Base-by-base conservation (phyloP, 2,797 vertebrate genomes). In the Sparus aurata region DNA sequence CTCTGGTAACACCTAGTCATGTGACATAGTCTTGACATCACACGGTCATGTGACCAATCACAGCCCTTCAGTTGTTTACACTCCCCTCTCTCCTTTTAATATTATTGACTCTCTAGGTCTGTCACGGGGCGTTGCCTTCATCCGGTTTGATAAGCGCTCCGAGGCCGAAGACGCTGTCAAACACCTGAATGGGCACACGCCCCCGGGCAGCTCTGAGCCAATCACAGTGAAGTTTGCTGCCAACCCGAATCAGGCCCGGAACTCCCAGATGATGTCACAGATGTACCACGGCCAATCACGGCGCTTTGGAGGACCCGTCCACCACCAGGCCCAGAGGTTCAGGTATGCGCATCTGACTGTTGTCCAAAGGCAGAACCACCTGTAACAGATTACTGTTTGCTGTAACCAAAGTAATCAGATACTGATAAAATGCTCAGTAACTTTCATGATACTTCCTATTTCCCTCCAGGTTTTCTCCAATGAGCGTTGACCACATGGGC, bases 201-300 rank as follows among this genome's bases (percentile, higher is more conserved):
- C 97, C 25, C 96, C 97, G 0, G 98, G 97, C 81, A 95, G 95
- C 86, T 93, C 97, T 3, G 98, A 99, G 91, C 97, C 98, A 69
- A 99, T 99, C 93, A 99, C 97, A 4, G 98, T 99, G 74, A 99
- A 99, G 95, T 99, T 98, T 70, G 98, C 98, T 17, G 98, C 97
- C 89, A 99, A 98, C 79, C 98, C 98, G 69, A 99, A 99, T 85
- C 98, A 99, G 95, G 95, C 96, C 86, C 96, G 98, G 92, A 98
- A 97, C 74, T 95, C 97, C 79, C 97, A 97, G 38, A 94, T 98
- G 89, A 95, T 98, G 73, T 97, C 97, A n/a, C 98, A 98, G 94
- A 94, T 98, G 59, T 98, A 98, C 92, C 97, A 98, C 65, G 96
- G 97, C 12, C 97, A 97, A 57, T 97, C 97, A 2, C 95, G 98